A percentile compares a stretch with the other conserved stretches of the same genome.
phyloP scores from a whole-genome alignment of 2,888 invertebrate species.

The Trichogramma evanescens region DNA sequence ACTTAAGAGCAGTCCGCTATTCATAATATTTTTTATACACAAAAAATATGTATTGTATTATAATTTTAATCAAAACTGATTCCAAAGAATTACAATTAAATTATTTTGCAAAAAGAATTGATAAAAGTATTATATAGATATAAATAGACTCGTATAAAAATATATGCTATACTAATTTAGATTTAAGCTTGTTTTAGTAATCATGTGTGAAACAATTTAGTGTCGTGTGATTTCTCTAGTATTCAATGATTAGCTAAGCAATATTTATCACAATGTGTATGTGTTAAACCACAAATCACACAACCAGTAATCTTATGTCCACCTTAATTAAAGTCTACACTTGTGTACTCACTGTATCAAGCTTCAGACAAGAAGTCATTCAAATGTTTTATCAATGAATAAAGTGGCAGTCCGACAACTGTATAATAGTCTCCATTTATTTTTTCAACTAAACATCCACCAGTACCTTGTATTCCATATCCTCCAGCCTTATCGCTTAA shows the following conservation, averaged over 20 bases:
- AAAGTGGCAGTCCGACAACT: slow-evolving; percentile 81
- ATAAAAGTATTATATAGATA: not conserved
- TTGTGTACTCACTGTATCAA: slow-evolving; percentile 14
- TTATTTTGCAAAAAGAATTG: slow-evolving; percentile 5
- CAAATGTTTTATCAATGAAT: slow-evolving; percentile 40
- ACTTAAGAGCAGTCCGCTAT: slow-evolving; percentile 8
- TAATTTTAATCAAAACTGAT: not conserved
- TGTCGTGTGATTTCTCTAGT: slow-evolving; percentile 14
- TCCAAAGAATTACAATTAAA: not conserved
- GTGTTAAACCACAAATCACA: slow-evolving; percentile 14
- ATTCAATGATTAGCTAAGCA: slow-evolving; percentile 16
- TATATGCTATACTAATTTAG: not conserved
- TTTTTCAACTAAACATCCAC: slow-evolving; percentile 72
- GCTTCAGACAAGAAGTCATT: slow-evolving; percentile 32
- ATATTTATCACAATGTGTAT: slow-evolving; percentile 18
- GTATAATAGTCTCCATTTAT: slow-evolving; percentile 83
- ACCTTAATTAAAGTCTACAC: slow-evolving; percentile 11
- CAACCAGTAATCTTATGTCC: slow-evolving; percentile 18
- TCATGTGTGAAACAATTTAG: slow-evolving; percentile 7
- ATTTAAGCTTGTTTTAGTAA: not conserved
- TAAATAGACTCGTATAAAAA: not conserved
- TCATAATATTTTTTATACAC: slow-evolving; percentile 18
- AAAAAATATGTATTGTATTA: slow-evolving; percentile 6
- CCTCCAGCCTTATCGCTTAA: slow-evolving; percentile 82
- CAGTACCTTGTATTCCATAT: slow-evolving; percentile 81